Base-by-base conservation (phyloP, 1,140 invertebrate species). In the Zophobas atratus region DNA sequence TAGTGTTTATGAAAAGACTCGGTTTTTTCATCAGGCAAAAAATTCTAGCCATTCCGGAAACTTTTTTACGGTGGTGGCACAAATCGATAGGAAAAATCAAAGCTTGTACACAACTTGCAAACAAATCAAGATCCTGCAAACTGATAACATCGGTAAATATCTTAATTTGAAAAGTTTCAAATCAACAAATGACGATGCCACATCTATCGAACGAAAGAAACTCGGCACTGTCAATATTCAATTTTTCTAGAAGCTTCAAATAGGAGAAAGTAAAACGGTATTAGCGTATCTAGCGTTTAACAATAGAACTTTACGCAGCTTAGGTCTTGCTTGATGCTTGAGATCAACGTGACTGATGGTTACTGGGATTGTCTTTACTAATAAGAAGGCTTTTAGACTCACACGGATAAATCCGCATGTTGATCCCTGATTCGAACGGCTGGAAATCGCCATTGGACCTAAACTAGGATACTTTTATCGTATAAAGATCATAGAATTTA, bases 101-200 rank as follows among this genome's bases (percentile, higher is more conserved):
- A 67, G 39, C 39, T 67, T 32, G 43, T 35, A 38, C 60, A 67
- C 6, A 67, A 67, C 38, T 67, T 43, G 60, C 60, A 6, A 46
- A 67, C 60, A 67, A 67, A 67, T 67, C 39, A 67, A 43, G 39
- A 67, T 63, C 6, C 36, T 20, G 57, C 6, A 67, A 67, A 36
- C 39, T 43, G 60, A 67, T 67, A 67, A 20, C 38, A 67, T 67
- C 39, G 60, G 38, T 39, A 43, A 67, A 67, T 67, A 67, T 67
- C 60, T 67, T 67, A 67, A 67, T 67, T 67, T 67, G 60, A 67
- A 67, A 67, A 67, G 60, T 67, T 67, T 20, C 38, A 67, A 67
- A 67, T 43, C 60, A 43, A 67, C 60, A 67, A 67, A 60, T 67
- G 60, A 67, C 35, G 60, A 67, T n/a, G 39, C 43, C 43, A 67